These are phyloP conservation scores for Chlorodrepanis virens DNA, from an alignment of 2,113 vertebrate genomes.

Conservation along the genomic window DNA sequence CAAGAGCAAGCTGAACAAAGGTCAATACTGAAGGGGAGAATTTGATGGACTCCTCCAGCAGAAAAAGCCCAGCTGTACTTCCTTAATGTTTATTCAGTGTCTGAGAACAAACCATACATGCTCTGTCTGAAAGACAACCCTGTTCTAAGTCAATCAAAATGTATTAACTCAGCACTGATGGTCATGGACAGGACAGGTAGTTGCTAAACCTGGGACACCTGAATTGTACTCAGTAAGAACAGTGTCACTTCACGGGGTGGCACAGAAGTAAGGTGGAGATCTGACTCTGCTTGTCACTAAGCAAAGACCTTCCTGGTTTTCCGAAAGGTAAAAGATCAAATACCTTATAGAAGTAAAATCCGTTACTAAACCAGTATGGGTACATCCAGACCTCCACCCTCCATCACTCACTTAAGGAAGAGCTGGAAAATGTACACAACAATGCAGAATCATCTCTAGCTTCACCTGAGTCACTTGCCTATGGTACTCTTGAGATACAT, in stretches of 20 bases:
- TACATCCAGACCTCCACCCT: background rate
- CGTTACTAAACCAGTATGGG: background rate
- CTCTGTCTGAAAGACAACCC: background rate
- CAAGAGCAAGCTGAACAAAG: background rate
- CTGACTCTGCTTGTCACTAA: background rate
- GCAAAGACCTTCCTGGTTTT: background rate
- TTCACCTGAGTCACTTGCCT: background rate
- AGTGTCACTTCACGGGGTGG: background rate
- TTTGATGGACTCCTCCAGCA: background rate
- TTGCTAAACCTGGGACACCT: background rate
- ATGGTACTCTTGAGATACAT: background rate
- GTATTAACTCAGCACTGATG: background rate
- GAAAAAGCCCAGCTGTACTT: background rate
- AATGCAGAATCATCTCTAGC: background rate
- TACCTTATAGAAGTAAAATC: background rate
- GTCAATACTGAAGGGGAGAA: background rate
- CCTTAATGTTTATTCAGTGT: background rate
- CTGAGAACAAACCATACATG: background rate
- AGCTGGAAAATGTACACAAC: background rate
- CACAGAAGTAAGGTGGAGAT: accelerated
- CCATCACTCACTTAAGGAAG: background rate
- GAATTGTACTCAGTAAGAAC: background rate
- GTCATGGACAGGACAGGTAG: background rate
- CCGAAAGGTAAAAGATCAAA: background rate
- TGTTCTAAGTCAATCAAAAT: background rate